Evolutionary conservation across 2,113 vertebrate species (phyloP), one percentile per base, ranked within the genome.

Genomic region (Mormyrus lacerda): DNA sequence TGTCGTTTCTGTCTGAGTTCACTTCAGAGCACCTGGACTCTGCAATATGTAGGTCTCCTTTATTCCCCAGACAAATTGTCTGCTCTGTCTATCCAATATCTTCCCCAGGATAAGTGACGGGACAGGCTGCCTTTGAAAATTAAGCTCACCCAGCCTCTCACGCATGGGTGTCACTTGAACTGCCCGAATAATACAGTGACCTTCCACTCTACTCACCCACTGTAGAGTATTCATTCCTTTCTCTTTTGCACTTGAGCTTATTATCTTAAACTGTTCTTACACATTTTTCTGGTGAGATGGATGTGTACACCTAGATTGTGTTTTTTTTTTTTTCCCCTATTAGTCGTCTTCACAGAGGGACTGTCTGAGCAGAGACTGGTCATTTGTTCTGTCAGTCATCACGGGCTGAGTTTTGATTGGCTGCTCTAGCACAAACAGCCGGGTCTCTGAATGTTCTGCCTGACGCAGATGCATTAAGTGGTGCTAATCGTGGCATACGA

Each of bases 21-120:
- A 79, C 73, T 79, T 79, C 73, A 79, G n/a, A 79, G 73, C 73
- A 42, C 73, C 73, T 79, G 35, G 73, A 79, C 73, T 42, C 73
- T 79, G 31, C 35, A 79, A 42, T 42, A 79, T 79, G 35, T 79
- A 79, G 73, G 31, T 35, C 17, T 79, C 35, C 17, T 79, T 42
- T 79, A 79, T 79, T 79, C 35, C 35, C 73, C 73, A 79, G 73
- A 79, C 73, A 79, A 79, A 79, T 39, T 42, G 73, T 79, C 73
- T 79, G 73, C 73, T 79, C 73, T 79, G 73, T 79, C 73, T 35
- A 79, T 79, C 73, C 73, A 79, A 79, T 79, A 15, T 79, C 73
- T 42, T 79, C 15, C 5, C 73, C 73, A 39, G 73, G 73, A 79
- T 79, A 79, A 79, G 35, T 35, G 73, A 79, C 73, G 13, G 73